These are phyloP conservation scores for Acromyrmex charruanus DNA, from an alignment of 1,140 invertebrate species.

Conservation along the genomic window DNA sequence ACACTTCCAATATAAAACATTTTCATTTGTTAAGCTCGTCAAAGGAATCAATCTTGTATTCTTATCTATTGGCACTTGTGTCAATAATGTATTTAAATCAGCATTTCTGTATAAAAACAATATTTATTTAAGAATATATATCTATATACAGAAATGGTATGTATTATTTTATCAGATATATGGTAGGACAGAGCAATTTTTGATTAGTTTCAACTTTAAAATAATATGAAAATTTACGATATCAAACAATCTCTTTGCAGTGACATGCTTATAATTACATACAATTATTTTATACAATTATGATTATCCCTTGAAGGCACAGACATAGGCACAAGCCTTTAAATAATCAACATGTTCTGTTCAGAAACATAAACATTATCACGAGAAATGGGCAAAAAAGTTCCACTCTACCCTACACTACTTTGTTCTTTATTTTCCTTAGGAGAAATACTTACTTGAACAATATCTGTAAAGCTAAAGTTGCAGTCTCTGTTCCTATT, in stretches of 20 bases:
- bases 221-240: no score
- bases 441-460: slow-evolving; percentile 76
- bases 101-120: slow-evolving; percentile 67
- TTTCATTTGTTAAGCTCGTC: slow-evolving; percentile 87
- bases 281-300: no score
- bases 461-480: slow-evolving; percentile 76
- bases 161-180: neutral
- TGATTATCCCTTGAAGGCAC: no score
- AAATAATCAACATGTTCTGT: no score
- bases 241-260: no score
- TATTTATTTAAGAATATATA: slow-evolving; percentile 49
- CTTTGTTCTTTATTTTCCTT: neutral
- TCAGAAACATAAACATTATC: no score
- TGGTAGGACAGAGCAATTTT: no score
- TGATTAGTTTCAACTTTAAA: no score
- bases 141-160: neutral
- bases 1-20: slow-evolving; percentile 89
- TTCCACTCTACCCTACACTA: no score
- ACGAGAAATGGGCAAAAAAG: no score
- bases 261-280: no score
- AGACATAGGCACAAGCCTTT: no score
- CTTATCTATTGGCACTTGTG: slow-evolving; percentile 79
- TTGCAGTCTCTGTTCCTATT: slow-evolving; percentile 77
- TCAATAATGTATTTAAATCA: slow-evolving; percentile 72
- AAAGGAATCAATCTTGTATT: slow-evolving; percentile 86